Evolutionary conservation across 2,888 invertebrate species (phyloP), one percentile per base, ranked within the genome.

Genomic region (Agrotis segetum): DNA sequence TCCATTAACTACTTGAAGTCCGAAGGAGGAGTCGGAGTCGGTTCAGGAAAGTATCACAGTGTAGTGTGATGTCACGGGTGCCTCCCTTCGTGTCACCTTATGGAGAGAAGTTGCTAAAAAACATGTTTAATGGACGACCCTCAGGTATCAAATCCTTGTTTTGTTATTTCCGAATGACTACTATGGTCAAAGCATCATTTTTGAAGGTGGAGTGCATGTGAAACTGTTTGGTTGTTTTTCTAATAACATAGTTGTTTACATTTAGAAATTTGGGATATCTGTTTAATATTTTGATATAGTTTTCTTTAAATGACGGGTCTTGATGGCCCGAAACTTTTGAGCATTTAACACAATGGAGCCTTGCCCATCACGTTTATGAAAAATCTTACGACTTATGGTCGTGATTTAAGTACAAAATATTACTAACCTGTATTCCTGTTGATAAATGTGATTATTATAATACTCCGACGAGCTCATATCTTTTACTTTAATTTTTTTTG

Each of bases 381-480:
- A 34, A 47, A 49, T 34, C 14, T n/a, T 16, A 21, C 40, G 49
- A 1, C 2, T 21, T 34, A 34, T 11, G 47, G 65, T 66, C 16
- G 16, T 40, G 16, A 49, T 40, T 40, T 24, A 40, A 21, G n/a
- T 34, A n/a, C 34, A n/a, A 34, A 56, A 34, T n/a, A 13, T n/a
- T 55, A n/a, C 17, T 34, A 55, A 55, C 11, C 11, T 29, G n/a
- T 56, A 56, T 16, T 56, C 13, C 5, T 56, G 11, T 56, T 56
- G n/a, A 56, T n/a, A n/a, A 34, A n/a, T 56, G 29, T 56, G 47
- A 21, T 29, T 16, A 24, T 24, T 64, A 34, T 34, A 65, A 21
- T n/a, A 67, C 21, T 65, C 63, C 0, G n/a, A 47, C 0, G n/a
- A 47, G 29, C 16, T 11, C n/a, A 4, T 19, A 60, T 14, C 17